A percentile compares a stretch with the other conserved stretches of the same genome.
Evolutionary conservation across 2,797 vertebrate genomes (phyloP).

Genomic region (Poecile montanus): DNA sequence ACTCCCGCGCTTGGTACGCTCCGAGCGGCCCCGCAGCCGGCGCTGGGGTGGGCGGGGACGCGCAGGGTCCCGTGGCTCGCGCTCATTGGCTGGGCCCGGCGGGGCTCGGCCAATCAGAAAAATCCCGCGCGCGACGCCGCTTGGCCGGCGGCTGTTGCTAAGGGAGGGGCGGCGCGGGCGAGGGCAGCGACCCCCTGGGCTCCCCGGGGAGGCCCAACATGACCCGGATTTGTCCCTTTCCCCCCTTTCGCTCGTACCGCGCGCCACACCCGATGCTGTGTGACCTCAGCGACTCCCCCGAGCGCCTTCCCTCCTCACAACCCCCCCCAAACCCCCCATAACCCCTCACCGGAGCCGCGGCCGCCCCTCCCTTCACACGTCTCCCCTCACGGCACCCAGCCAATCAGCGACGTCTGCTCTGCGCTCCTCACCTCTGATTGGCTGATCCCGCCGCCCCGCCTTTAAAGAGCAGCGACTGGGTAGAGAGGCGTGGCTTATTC

Average conservation of each 20-base stretch:
- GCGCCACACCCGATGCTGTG: fast-evolving
- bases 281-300: neutral
- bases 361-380: neutral
- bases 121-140: neutral
- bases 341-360: neutral
- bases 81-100: constrained; percentile 45
- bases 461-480: fast-evolving
- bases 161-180: neutral
- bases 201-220: fast-evolving
- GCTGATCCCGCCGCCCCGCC: fast-evolving
- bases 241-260: fast-evolving
- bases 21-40: neutral
- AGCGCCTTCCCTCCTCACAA: neutral
- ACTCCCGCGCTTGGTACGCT: neutral
- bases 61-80: constrained; percentile 71
- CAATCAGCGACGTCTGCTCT: neutral
- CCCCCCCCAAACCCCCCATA: fast-evolving
- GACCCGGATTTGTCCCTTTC: neutral
- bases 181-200: too few relatives aligned
- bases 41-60: neutral
- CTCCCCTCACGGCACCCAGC: neutral
- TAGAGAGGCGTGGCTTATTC: fast-evolving
- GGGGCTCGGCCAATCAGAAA: constrained; percentile 60
- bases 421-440: fast-evolving
- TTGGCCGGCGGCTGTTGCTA: constrained; percentile 17